Conservation (phyloP, 2,888 invertebrate genomes). For the Noctua fimbriata region DNA sequence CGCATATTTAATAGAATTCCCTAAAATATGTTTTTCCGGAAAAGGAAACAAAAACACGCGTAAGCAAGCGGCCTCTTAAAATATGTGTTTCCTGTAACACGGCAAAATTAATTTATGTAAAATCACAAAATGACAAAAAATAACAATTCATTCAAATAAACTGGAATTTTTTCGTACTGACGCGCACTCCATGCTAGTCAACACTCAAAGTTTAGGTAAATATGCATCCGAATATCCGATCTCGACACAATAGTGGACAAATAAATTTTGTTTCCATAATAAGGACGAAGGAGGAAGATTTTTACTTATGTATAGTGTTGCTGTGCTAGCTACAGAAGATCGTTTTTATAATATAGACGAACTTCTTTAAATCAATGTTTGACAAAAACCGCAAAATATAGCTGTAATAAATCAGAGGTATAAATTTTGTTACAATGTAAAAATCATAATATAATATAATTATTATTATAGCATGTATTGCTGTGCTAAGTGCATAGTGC, state of each 20-base stretch:
- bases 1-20: too few relatives aligned
- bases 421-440: conserved; percentile 76
- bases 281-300: conserved; percentile 7
- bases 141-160: neutral
- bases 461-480: conserved; percentile 83
- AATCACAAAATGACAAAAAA: neutral
- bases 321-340: conserved; percentile 28
- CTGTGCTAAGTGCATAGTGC: conserved; percentile 91
- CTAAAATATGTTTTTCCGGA: neutral
- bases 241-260: neutral
- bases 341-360: conserved; percentile 27
- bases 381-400: conserved; percentile 57
- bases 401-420: conserved; percentile 69
- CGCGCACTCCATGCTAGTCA: neutral
- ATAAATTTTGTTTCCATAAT: conserved; percentile 12
- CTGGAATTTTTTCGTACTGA: neutral
- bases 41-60: neutral
- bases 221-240: neutral
- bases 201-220: neutral
- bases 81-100: neutral
- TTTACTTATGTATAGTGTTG: conserved; percentile 23
- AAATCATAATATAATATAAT: conserved; percentile 73
- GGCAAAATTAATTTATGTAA: neutral
- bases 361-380: conserved; percentile 27
- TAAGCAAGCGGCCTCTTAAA: neutral